Percentiles rank a stretch among this genome's conserved stretches.
Evolutionary conservation across 2,113 vertebrate genomes (phyloP).

Genomic region (Zosterops japonicus): DNA sequence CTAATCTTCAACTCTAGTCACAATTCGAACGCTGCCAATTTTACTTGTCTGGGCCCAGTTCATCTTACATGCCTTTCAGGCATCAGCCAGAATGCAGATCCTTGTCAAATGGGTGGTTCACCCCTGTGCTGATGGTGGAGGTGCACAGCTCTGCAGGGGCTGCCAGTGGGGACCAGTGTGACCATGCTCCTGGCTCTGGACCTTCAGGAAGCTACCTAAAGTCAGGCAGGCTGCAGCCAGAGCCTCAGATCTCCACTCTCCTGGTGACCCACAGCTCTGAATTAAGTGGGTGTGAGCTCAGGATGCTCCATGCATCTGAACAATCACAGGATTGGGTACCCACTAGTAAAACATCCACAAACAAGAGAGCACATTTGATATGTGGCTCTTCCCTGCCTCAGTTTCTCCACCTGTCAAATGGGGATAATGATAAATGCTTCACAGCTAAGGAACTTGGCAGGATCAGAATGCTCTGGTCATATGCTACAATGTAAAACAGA

Average conservation of each 20-base stretch:
- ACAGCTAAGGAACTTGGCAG: neutral
- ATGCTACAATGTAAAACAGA: neutral
- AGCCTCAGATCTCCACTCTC: neutral
- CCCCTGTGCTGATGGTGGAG: neutral
- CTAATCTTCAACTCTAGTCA: neutral
- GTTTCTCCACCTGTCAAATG: neutral
- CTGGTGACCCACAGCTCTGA: neutral
- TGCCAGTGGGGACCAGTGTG: fast-evolving
- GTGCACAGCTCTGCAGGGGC: neutral
- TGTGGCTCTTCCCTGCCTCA: neutral
- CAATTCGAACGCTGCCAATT: neutral
- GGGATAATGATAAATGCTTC: neutral
- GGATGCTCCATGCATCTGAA: neutral
- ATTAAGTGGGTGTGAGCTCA: neutral
- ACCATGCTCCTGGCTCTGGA: neutral
- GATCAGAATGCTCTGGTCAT: neutral
- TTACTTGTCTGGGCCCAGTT: neutral
- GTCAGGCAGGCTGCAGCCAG: neutral
- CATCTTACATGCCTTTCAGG: neutral
- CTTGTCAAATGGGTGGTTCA: fast-evolving
- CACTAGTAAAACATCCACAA: neutral
- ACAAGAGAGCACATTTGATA: neutral
- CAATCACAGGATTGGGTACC: neutral
- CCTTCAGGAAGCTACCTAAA: neutral
- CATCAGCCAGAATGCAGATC: neutral